Conservation (phyloP, 1,140 invertebrate species). For the Aradophagus sp. region DNA sequence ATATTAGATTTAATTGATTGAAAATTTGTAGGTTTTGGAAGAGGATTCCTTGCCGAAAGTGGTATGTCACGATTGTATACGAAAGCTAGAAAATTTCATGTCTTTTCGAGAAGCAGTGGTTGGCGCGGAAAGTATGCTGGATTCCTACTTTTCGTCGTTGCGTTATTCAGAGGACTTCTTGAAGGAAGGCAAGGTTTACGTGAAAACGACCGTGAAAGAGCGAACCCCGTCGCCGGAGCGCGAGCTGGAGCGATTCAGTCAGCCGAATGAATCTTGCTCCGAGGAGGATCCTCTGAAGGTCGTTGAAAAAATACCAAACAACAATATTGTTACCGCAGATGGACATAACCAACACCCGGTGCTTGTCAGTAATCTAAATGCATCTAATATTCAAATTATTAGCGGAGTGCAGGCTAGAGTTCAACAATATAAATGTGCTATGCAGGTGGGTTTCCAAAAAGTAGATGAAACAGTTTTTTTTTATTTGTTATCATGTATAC, state of each 20-base stretch:
- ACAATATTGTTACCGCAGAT: slow-evolving; percentile 21
- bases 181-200: slow-evolving; percentile 79
- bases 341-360: slow-evolving; percentile 69
- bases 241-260: slow-evolving; percentile 31
- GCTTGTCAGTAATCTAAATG: slow-evolving; percentile 75
- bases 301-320: slow-evolving; percentile 61
- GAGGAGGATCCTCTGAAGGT: slow-evolving; percentile 74
- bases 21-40: slow-evolving; percentile 77
- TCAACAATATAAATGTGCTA: slow-evolving; percentile 76
- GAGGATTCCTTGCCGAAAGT: slow-evolving; percentile 83
- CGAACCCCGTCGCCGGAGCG: slow-evolving; percentile 61
- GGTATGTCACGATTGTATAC: slow-evolving; percentile 80
- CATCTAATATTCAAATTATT: slow-evolving; percentile 76
- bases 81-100: slow-evolving; percentile 78
- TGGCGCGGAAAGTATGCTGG: slow-evolving; percentile 81
- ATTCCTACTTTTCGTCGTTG: slow-evolving; percentile 79
- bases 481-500: background rate
- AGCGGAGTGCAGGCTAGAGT: slow-evolving; percentile 73
- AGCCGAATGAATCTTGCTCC: slow-evolving; percentile 19
- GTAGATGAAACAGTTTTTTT: background rate
- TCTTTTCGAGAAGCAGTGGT: slow-evolving; percentile 80
- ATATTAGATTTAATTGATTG: background rate
- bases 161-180: slow-evolving; percentile 78
- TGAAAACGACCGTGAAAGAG: slow-evolving; percentile 68
- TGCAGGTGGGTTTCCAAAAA: slow-evolving; percentile 67